Base-by-base conservation (phyloP, 2,797 vertebrate genomes). In the Periophthalmus magnuspinnatus region DNA sequence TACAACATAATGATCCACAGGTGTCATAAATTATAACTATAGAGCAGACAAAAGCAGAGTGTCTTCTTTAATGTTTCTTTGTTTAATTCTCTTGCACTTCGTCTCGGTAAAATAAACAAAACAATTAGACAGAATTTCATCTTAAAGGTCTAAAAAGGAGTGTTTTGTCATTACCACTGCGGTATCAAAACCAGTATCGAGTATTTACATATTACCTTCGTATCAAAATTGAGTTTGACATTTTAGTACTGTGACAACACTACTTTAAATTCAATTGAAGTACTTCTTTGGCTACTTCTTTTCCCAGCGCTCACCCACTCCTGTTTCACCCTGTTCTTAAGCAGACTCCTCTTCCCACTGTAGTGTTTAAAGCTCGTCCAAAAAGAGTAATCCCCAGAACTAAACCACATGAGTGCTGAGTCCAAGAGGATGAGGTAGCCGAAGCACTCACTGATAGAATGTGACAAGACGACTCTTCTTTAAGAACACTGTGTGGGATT, bases 341-440 rank as follows among this genome's bases (percentile, higher is more conserved):
- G 84, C 85, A 76, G 74, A 71, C 76, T 80, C 70, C 77, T 71
- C 71, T 82, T 83, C 83, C 83, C 84, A 86, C 81, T 85, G 83
- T 84, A 76, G 81, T 82, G 86, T 90, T 88, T 89, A 88, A 87
- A 88, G 84, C 85, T 74, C 47, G 59, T 89, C 89, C 85, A 90
- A 87, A 61, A 82, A 88, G 77, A 81, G 79, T 91, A 88, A 92
- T 89, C 90, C 87, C 87, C 86, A 83, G 83, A 86, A 84, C 83
- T 81, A 88, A 85, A 89, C 71, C 76, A 67, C 70, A 84, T 75
- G 75, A 78, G 75, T 58, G 72, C 69, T 58, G 78, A 79, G 76
- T 81, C 82, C 75, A 86, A 84, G 68, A 82, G 76, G 72, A 79
- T 74, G 81, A 84, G 79, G 84, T 85, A 86, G 85, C 84, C 89